Evolutionary conservation across 2,797 vertebrate genomes (phyloP), one percentile per base, ranked within the genome.

Genomic region (Mormyrus proboscirostris): DNA sequence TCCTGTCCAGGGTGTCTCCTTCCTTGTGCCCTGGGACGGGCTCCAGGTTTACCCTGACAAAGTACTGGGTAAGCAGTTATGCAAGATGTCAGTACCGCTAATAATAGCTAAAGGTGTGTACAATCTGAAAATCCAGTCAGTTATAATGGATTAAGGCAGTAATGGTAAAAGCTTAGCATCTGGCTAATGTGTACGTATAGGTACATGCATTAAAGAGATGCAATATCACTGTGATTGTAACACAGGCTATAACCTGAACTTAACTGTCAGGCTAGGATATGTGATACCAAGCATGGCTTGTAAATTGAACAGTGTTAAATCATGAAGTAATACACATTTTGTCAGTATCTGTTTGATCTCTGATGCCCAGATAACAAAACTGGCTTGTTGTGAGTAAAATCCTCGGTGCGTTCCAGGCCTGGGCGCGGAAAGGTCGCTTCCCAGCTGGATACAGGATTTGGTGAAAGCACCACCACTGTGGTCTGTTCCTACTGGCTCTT

Each of bases 381-480:
- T 53, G 53, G 22, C 44, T 7, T 59, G 53, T 59, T 87, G 33
- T 41, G n/a, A 57, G 14, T 29, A 87, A 87, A 87, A 62, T 44
- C 53, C 50, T 25, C 0, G 84, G 8, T 86, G 84, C 84, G 14
- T 86, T 86, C 47, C 47, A 29, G 22, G 16, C 86, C 33, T 59
- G 86, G 14, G 12, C n/a, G 41, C 14, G 2, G 86, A 57, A 87
- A 59, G 51, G 86, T 87, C 14, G 33, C n/a, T 19, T 59, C 86
- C 55, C 51, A 87, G 83, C 33, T 87, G 86, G 86, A 59, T 38
- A 57, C 19, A 0, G 33, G 86, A 87, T 59, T 87, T 57, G 86
- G 86, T 87, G 53, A 87, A 87, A 87, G 50, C 29, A 38, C 12
- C 25, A 59, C 9, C 51, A 9, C 16, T 51, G 84, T 19, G 22